Conservation (phyloP, 2,888 invertebrate genomes). For the Escarpia spicata region DNA sequence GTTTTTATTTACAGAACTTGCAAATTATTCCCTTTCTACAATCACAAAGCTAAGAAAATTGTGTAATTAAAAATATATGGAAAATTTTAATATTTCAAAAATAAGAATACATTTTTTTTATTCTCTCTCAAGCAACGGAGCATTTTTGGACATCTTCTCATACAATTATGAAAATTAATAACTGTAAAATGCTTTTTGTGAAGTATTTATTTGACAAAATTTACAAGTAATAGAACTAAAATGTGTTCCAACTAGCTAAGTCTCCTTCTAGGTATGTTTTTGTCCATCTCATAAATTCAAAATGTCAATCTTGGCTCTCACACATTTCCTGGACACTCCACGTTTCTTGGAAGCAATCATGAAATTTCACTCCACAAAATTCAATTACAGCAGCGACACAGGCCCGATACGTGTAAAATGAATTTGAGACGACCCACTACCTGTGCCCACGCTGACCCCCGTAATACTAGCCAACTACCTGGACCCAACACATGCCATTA, state of each 20-base stretch:
- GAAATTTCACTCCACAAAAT: not conserved
- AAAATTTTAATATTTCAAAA: no score
- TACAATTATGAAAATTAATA: not conserved
- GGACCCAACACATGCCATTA: not conserved
- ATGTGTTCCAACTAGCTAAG: not conserved
- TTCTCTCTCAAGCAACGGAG: no score
- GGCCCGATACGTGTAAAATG: not conserved
- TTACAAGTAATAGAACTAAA: not conserved
- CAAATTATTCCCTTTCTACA: no score
- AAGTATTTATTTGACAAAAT: not conserved
- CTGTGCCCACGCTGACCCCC: not conserved
- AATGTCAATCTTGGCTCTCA: not conserved
- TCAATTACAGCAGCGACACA: not conserved
- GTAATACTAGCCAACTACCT: not conserved
- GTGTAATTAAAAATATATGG: no score
- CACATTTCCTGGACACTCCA: not conserved
- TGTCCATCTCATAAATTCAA: not conserved
- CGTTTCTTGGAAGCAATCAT: constrained; percentile 1
- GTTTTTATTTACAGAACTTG: no score
- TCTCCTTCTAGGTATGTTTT: not conserved
- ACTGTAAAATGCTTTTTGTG: not conserved
- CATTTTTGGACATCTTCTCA: no score
- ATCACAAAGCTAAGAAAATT: no score
- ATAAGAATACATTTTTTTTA: no score
- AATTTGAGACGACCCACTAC: not conserved